phyloP scores from a whole-genome alignment of 1,140 invertebrate species.

The Drosophila funebris region DNA sequence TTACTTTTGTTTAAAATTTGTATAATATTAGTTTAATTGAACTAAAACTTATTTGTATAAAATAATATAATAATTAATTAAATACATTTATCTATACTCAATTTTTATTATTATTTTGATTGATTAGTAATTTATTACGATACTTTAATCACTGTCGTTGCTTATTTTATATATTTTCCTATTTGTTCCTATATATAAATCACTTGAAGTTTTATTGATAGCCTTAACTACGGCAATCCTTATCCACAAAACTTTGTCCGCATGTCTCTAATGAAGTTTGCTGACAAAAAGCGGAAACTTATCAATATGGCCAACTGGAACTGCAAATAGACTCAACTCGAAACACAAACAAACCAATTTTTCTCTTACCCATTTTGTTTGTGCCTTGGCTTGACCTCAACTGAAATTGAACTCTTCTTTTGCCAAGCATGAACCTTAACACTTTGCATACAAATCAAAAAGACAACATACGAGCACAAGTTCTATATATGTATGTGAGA shows the following conservation, averaged over 20 bases:
- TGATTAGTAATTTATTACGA: not conserved
- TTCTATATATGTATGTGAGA: slow-evolving; percentile 25
- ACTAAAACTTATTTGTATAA: too few relatives aligned
- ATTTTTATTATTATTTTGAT: too few relatives aligned
- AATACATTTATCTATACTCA: too few relatives aligned
- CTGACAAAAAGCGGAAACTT: slow-evolving; percentile 53
- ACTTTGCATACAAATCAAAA: slow-evolving; percentile 80
- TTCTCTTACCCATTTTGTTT: not conserved
- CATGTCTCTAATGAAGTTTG: slow-evolving; percentile 62
- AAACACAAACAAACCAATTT: slow-evolving; percentile 60
- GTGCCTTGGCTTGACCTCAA: slow-evolving; percentile 25
- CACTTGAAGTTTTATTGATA: slow-evolving; percentile 22
- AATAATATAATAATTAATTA: too few relatives aligned
- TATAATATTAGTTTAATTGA: too few relatives aligned
- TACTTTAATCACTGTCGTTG: slow-evolving; percentile 5
- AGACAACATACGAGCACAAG: slow-evolving; percentile 18
- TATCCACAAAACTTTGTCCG: slow-evolving; percentile 52
- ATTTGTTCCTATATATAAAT: slow-evolving; percentile 32
- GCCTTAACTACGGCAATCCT: slow-evolving; percentile 9
- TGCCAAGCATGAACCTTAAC: slow-evolving; percentile 54
- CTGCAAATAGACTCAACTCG: slow-evolving; percentile 42
- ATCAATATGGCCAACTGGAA: slow-evolving; percentile 74
- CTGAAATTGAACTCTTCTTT: slow-evolving; percentile 66
- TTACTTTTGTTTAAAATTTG: too few relatives aligned
- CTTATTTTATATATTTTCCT: slow-evolving; percentile 4